A percentile compares a stretch with the other conserved stretches of the same genome.
phyloP scores from a whole-genome alignment of 2,113 vertebrate species.

The Sylvilagus bachmani region DNA sequence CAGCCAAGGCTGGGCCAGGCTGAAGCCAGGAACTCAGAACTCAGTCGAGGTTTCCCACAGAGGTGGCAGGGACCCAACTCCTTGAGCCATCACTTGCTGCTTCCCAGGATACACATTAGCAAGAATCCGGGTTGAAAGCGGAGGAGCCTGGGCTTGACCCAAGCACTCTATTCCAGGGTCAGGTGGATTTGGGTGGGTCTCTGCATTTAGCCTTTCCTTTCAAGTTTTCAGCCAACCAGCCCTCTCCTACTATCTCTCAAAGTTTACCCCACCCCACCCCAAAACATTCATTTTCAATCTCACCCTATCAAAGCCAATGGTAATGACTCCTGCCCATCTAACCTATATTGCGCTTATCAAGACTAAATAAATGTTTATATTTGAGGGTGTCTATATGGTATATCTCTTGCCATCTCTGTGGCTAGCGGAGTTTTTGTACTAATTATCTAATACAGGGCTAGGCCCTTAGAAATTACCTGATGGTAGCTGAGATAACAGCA shows the following conservation, averaged over 20 bases:
- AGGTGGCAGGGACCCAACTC: too few species aligned
- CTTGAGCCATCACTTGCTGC: too few species aligned
- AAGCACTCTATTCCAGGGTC: not conserved
- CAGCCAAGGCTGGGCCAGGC: too few species aligned
- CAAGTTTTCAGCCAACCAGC: not conserved
- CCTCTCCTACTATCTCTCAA: not conserved
- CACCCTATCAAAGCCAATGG: not conserved
- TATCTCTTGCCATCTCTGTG: slow-evolving; percentile 53
- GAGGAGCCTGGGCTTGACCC: too few species aligned
- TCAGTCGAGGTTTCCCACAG: too few species aligned
- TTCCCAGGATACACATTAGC: too few species aligned
- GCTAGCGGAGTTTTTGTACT: slow-evolving; percentile 12
- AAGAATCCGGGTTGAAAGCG: too few species aligned
- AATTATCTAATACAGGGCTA: slow-evolving; percentile 16
- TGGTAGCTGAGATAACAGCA: slow-evolving; percentile 25
- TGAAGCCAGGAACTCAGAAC: too few species aligned
- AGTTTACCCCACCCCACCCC: not conserved
- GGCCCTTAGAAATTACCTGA: slow-evolving; percentile 15
- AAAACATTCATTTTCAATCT: not conserved
- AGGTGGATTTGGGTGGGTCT: not conserved
- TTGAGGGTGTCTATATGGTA: not conserved
- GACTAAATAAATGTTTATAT: not conserved
- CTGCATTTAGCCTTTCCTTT: slow-evolving; percentile 16
- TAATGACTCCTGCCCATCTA: not conserved
- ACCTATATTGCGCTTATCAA: not conserved